These are phyloP conservation scores for Lasius platythorax DNA, from an alignment of 2,888 invertebrate genomes.

Conservation along the genomic window DNA sequence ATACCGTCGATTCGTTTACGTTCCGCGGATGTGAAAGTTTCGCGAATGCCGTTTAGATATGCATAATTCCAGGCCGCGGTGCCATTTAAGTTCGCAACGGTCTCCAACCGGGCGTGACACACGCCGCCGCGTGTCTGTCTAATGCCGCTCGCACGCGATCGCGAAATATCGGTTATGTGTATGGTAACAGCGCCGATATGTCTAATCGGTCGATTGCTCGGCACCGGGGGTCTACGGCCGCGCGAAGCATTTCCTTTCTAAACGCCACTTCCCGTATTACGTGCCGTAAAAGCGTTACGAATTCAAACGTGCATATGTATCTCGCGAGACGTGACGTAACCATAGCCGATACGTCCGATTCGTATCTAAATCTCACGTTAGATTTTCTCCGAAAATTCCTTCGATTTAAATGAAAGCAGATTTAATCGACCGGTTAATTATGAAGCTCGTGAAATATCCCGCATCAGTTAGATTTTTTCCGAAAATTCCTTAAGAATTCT, in stretches of 20 bases:
- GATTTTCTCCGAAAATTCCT: neutral
- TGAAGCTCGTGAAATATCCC: conserved; percentile 70
- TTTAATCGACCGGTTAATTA: conserved; percentile 73
- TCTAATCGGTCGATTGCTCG: conserved; percentile 63
- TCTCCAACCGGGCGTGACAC: conserved; percentile 70
- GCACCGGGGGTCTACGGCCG: conserved; percentile 60
- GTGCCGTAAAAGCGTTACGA: conserved; percentile 38
- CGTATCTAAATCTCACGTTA: neutral
- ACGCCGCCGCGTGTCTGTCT: conserved; percentile 24
- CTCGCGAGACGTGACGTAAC: conserved; percentile 33
- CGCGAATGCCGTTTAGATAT: conserved; percentile 72
- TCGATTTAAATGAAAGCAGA: neutral
- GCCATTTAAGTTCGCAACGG: conserved; percentile 66
- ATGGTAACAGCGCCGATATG: conserved; percentile 49
- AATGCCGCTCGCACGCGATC: conserved; percentile 50
- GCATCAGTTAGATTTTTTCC: too few species aligned
- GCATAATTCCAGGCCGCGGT: conserved; percentile 74
- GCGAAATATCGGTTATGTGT: conserved; percentile 41
- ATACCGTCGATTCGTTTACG: conserved; percentile 35
- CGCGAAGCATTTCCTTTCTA: conserved; percentile 49
- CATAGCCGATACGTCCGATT: neutral
- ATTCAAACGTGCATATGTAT: neutral
- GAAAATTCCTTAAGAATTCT: neutral
- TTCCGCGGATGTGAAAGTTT: conserved; percentile 79
- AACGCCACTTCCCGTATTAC: conserved; percentile 65